Conservation (phyloP, 2,113 vertebrate species). For the Lepus americanus region DNA sequence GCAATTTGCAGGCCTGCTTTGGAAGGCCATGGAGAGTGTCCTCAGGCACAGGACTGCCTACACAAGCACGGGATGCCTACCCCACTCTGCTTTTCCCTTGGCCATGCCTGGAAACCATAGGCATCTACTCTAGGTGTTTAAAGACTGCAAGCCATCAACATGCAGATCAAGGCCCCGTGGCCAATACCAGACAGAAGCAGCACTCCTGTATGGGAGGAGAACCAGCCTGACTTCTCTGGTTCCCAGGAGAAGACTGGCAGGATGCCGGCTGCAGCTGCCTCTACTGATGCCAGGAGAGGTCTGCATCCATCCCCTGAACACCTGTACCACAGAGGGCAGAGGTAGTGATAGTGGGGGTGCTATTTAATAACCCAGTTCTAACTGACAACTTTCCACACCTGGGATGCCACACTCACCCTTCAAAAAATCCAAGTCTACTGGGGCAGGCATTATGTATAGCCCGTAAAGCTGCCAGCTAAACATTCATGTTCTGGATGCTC, state of each 20-base stretch:
- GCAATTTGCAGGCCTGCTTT: not conserved
- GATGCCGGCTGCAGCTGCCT: not conserved
- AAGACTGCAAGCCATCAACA: not conserved
- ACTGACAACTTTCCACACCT: constrained; percentile 31
- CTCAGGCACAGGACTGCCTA: not conserved
- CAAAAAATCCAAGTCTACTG: not conserved
- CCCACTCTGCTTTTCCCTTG: not conserved
- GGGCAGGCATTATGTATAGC: too few species aligned
- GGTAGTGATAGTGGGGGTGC: not conserved
- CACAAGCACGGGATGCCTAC: not conserved
- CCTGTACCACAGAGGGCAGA: not conserved
- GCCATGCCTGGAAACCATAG: not conserved
- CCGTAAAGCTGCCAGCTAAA: too few species aligned
- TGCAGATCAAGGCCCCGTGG: not conserved
- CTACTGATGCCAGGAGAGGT: not conserved
- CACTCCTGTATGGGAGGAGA: not conserved
- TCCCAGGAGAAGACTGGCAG: not conserved
- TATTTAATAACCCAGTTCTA: not conserved
- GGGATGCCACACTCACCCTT: not conserved
- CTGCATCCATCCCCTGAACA: not conserved
- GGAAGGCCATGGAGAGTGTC: not conserved
- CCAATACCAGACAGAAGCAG: not conserved
- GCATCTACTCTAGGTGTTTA: not conserved
- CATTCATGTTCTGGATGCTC: too few species aligned
- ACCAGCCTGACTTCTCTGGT: not conserved